A percentile compares a stretch with the other conserved stretches of the same genome.
Evolutionary conservation across 2,888 invertebrate species (phyloP).

Genomic region (Miltochrista miniata): DNA sequence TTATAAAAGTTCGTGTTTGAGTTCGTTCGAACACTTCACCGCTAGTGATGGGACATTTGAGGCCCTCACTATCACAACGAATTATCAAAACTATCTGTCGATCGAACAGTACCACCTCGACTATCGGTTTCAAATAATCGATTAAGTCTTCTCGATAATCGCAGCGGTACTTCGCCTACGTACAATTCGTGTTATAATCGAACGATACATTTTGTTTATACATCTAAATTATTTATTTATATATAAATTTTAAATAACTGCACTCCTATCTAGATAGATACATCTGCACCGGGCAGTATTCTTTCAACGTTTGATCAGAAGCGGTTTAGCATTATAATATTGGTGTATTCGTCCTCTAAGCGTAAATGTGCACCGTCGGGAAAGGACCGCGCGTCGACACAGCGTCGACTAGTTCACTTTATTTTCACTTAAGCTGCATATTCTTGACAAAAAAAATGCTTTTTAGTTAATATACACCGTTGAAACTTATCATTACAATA

Average conservation of each 20-base stretch:
- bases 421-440: not conserved
- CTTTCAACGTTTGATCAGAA: conserved; percentile 42
- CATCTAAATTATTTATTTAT: conserved; percentile 36
- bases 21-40: conserved; percentile 29
- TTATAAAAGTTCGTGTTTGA: conserved; percentile 50
- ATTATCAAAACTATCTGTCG: conserved; percentile 24
- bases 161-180: conserved; percentile 19
- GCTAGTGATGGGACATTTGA: too few relatives aligned
- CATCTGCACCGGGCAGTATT: conserved; percentile 47
- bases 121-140: conserved; percentile 12
- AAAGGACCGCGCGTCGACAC: conserved; percentile 7
- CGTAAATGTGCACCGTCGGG: conserved; percentile 26
- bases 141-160: conserved; percentile 14
- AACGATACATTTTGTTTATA: conserved; percentile 34
- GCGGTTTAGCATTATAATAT: conserved; percentile 28
- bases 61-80: conserved; percentile 30
- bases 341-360: conserved; percentile 31
- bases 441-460: not conserved
- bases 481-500: not conserved
- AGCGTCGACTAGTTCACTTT: conserved; percentile 1
- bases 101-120: conserved; percentile 11
- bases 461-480: not conserved
- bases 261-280: conserved; percentile 37
- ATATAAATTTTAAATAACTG: conserved; percentile 37
- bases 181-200: conserved; percentile 38